Evolutionary conservation across 2,888 invertebrate genomes (phyloP), one percentile per base, ranked within the genome.

Genomic region (Pyralis farinalis): DNA sequence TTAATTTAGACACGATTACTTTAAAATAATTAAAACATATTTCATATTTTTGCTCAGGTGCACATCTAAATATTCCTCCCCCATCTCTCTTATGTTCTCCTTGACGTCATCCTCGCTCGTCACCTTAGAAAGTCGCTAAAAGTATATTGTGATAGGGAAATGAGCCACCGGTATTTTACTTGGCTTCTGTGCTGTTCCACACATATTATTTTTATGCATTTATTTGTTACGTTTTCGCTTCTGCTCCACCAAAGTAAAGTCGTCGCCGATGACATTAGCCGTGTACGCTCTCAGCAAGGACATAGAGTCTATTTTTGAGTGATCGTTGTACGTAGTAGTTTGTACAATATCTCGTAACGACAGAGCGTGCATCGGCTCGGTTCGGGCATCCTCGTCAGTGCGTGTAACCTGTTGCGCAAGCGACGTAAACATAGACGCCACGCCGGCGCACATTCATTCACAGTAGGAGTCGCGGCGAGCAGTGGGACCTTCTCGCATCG

Each of bases 1-100:
- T 34, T 34, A 7, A 7, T 21, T 25, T 34, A 22, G 11, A 6
- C 6, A 34, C 34, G 4, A 7, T 11, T 1, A 34, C 8, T 34
- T 34, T 34, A 25, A 34, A 34, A 0, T 21, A 34, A 1, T 8
- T 34, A 11, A 34, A 34, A 8, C 1, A 7, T 3, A 12, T 34
- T 6, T 34, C 34, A 9, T 34, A 34, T 12, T 34, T 34, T 34
- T 34, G 34, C 8, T 25, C 34, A 1, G 22, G 9, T 8, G 7
- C 6, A 34, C 34, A 7, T 34, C 25, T 3, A 25, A 25, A 7
- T 7, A 7, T 8, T 8, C 12, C 8, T 34, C 34, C 1, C 25
- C 25, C 34, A 25, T 34, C 1, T 34, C 34, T 1, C 22, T 6
- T 25, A 34, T 34, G 8, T 34, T 12, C 8, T 7, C 5, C 12